These are phyloP conservation scores for Eufriesea mexicana DNA, from an alignment of 1,140 invertebrate genomes.

Conservation along the genomic window DNA sequence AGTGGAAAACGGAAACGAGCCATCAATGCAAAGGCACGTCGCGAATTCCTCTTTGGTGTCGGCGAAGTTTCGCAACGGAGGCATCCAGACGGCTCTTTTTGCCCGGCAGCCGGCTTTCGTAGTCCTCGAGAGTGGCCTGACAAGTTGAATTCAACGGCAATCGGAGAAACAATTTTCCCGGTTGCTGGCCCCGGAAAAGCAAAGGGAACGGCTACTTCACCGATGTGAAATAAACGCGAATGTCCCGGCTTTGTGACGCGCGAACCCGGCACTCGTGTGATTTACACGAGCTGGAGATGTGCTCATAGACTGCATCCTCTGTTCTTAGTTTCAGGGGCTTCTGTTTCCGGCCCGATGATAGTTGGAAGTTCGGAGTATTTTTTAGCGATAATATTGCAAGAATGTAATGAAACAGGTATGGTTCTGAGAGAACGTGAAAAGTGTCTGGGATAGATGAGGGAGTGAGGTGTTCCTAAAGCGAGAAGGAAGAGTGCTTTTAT, in stretches of 20 bases:
- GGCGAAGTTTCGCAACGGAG: conserved; percentile 18
- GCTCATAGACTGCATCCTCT: neutral
- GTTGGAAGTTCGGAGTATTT: too few species aligned
- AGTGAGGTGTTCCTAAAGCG: too few species aligned
- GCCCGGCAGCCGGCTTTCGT: neutral
- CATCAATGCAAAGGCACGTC: conserved; percentile 15
- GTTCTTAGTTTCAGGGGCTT: neutral
- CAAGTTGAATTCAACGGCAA: conserved; percentile 39
- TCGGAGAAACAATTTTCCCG: conserved; percentile 52
- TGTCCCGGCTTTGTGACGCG: conserved; percentile 1
- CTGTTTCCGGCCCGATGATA: neutral
- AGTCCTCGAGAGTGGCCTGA: neutral
- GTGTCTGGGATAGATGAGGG: too few species aligned
- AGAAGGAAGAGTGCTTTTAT: too few species aligned
- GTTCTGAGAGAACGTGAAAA: too few species aligned
- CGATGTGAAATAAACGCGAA: neutral
- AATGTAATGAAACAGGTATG: too few species aligned
- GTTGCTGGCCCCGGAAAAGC: conserved; percentile 15
- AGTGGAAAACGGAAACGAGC: neutral
- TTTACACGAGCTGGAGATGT: conserved; percentile 27
- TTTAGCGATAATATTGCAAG: too few species aligned
- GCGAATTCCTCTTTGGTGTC: neutral
- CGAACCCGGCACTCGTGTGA: conserved; percentile 7
- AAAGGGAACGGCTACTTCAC: conserved; percentile 43
- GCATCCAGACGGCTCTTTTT: neutral